Evolutionary conservation across 2,113 vertebrate species (phyloP).

Genomic region (Aramus guarauna): DNA sequence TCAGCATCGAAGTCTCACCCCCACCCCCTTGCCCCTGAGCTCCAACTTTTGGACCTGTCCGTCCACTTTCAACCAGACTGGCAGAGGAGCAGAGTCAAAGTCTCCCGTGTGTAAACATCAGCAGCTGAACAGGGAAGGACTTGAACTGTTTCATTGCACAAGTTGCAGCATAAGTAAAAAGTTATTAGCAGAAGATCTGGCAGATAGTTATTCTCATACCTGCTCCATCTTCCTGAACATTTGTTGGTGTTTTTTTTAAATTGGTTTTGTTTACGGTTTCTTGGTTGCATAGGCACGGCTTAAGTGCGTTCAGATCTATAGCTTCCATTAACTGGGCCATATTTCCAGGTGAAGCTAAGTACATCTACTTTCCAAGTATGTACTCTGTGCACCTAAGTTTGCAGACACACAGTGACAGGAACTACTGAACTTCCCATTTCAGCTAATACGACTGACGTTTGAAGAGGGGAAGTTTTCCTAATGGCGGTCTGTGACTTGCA

Average conservation of each 20-base stretch:
- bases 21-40: accelerated
- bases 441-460: background rate
- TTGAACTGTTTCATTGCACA: background rate
- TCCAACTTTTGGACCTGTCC: background rate
- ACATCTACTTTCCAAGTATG: background rate
- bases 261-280: background rate
- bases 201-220: background rate
- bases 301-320: background rate
- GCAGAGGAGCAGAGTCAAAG: background rate
- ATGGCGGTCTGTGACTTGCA: background rate
- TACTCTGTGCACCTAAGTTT: background rate
- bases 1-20: background rate
- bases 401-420: background rate
- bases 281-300: background rate
- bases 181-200: background rate
- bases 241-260: background rate
- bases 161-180: background rate
- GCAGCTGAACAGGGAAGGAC: background rate
- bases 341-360: background rate
- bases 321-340: background rate
- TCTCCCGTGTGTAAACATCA: background rate
- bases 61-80: background rate
- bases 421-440: background rate
- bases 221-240: background rate
- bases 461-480: background rate